Evolutionary conservation across 1,140 invertebrate species (phyloP), one percentile per base, ranked within the genome.

Genomic region (Maniola jurtina): DNA sequence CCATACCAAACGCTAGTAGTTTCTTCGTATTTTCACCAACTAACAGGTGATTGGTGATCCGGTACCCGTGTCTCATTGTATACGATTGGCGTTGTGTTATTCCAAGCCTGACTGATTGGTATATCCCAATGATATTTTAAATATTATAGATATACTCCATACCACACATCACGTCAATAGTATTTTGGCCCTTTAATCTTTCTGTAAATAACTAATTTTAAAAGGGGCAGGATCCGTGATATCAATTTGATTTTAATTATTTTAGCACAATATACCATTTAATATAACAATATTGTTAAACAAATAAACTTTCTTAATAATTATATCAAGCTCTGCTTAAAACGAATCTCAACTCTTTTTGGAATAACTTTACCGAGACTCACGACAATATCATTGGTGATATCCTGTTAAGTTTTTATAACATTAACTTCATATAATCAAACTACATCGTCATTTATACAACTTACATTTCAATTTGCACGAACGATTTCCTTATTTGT

Each of bases 21-120:
- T 98, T 99, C 92, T 99, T 99, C 94, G 93, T 99, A 88, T 98
- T 99, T 92, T 96, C 96, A 75, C 95, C 95, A 84, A 98, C 94
- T 36, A 99, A 99, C 94, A 96, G 95, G 96, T 98, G 93, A 93
- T 80, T 84, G 76, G 81, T 83, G 80, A 71, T 76, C 67, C 68
- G 78, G 83, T 84, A 86, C 82, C 84, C 77, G 73, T 86, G 79
- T 84, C 86, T 90, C 88, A 89, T 90, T 90, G 86, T 87, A 70
- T 52, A 71, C 57, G 38, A 86, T 84, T 83, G 84, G 81, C 80
- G 70, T 71, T 57, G 13, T 80, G 68, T 73, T 74, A 72, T 78
- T 64, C 59, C 64, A 62, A 61, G 67, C 67, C 72, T 75, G 66
- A 54, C 50, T 61, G 64, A 74, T 72, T 79, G 67, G 63, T 60